phyloP scores from a whole-genome alignment of 1,140 invertebrate species.

The Drosophila sproati region DNA sequence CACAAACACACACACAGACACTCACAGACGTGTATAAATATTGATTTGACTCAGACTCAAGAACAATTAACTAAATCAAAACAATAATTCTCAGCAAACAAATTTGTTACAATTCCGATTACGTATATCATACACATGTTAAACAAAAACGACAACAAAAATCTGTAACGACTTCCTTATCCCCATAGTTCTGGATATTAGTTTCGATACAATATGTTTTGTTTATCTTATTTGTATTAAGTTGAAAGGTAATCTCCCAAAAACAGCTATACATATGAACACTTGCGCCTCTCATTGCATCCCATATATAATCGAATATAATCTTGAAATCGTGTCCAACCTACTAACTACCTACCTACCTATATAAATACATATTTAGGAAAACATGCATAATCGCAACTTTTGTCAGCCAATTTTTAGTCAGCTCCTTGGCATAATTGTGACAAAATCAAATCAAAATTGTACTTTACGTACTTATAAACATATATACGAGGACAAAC shows the following conservation, averaged over 20 bases:
- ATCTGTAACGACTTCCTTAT: constrained; percentile 44
- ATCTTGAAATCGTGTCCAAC: constrained; percentile 54
- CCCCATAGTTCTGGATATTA: constrained; percentile 61
- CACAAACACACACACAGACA: constrained; percentile 58
- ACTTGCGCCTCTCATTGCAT: constrained; percentile 36
- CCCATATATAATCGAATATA: constrained; percentile 54
- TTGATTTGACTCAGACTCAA: constrained; percentile 71
- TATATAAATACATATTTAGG: constrained; percentile 44
- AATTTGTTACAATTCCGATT: constrained; percentile 60
- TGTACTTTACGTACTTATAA: constrained; percentile 48
- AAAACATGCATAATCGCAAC: constrained; percentile 39
- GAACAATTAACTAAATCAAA: constrained; percentile 43
- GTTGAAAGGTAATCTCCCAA: constrained; percentile 67
- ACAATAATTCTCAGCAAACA: constrained; percentile 61
- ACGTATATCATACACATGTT: constrained; percentile 52
- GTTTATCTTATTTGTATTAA: constrained; percentile 30
- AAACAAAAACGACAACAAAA: constrained; percentile 35
- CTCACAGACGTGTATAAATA: constrained; percentile 63
- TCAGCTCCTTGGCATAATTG: constrained; percentile 43
- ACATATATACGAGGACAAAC: constrained; percentile 37
- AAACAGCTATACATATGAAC: constrained; percentile 28
- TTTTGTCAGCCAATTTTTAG: constrained; percentile 48
- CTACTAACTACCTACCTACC: constrained; percentile 53
- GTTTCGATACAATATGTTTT: constrained; percentile 58
- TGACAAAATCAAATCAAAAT: constrained; percentile 31